phyloP scores from a whole-genome alignment of 2,113 vertebrate species.

The Stigmatopora nigra region DNA sequence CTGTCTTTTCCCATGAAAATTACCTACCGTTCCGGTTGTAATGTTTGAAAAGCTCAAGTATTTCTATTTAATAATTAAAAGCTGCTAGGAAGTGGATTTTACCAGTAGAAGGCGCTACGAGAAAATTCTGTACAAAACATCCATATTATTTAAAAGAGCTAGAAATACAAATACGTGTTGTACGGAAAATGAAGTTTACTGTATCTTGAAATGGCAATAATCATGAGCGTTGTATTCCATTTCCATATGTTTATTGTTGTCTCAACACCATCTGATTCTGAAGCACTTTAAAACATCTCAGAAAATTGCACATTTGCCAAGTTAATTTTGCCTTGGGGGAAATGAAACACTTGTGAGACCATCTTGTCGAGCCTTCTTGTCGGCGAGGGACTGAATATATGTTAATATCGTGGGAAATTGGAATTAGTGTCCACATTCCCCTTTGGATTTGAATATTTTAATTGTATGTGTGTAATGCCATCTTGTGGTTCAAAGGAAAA shows the following conservation, averaged over 20 bases:
- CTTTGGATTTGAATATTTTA: background rate
- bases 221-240: background rate
- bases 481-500: conserved; percentile 34
- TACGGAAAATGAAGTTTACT: background rate
- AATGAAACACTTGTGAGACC: conserved; percentile 32
- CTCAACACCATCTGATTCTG: conserved; percentile 15
- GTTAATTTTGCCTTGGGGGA: conserved; percentile 26
- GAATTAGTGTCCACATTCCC: conserved; percentile 27
- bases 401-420: conserved; percentile 20
- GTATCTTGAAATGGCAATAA: background rate
- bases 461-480: conserved; percentile 43
- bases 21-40: too few relatives aligned
- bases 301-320: conserved; percentile 37
- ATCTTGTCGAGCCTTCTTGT: conserved; percentile 44
- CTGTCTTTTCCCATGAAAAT: too few relatives aligned
- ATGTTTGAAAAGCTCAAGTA: too few relatives aligned
- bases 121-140: too few relatives aligned
- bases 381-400: conserved; percentile 31
- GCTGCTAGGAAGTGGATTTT: too few relatives aligned
- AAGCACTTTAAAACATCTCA: conserved; percentile 30
- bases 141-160: background rate
- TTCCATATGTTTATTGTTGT: conserved; percentile 13
- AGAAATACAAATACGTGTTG: background rate
- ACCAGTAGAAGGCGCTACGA: too few relatives aligned
- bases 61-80: too few relatives aligned